phyloP scores from a whole-genome alignment of 2,888 invertebrate species.

The Aspidiotus destructor region DNA sequence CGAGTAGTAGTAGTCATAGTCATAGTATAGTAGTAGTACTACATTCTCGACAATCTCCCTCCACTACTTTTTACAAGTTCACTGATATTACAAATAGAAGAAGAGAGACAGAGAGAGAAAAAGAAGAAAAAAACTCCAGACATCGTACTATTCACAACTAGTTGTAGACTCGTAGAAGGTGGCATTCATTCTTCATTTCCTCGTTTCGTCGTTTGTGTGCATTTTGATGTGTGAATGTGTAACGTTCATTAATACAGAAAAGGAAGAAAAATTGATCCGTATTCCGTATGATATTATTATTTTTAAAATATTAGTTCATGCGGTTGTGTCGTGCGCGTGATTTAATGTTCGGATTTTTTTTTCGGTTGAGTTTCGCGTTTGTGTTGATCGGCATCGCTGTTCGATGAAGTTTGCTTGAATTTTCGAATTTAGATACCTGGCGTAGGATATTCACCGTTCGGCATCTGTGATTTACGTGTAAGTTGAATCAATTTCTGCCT shows the following conservation, averaged over 20 bases:
- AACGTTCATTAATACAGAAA: no score
- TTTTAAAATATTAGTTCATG: background rate
- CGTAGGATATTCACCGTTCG: no score
- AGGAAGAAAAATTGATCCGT: no score
- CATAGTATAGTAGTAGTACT: conserved; percentile 5
- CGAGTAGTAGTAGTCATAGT: background rate
- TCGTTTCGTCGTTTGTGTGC: conserved; percentile 8
- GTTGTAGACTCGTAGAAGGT: conserved; percentile 7
- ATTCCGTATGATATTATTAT: no score
- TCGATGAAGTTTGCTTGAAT: no score
- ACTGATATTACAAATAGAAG: conserved; percentile 8
- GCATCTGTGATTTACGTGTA: no score
- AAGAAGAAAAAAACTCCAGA: conserved; percentile 5
- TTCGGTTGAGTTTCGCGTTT: no score
- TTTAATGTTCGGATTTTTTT: no score
- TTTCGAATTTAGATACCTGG: no score
- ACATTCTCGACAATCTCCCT: conserved; percentile 15
- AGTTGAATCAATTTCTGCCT: no score
- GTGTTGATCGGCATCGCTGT: no score
- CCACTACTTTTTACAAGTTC: conserved; percentile 9
- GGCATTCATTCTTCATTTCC: conserved; percentile 2
- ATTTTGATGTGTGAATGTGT: background rate
- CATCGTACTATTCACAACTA: conserved; percentile 11
- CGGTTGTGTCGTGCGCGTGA: background rate
- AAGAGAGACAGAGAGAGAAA: no score